Base-by-base conservation (phyloP, 2,113 vertebrate genomes). In the Bungarus multicinctus region DNA sequence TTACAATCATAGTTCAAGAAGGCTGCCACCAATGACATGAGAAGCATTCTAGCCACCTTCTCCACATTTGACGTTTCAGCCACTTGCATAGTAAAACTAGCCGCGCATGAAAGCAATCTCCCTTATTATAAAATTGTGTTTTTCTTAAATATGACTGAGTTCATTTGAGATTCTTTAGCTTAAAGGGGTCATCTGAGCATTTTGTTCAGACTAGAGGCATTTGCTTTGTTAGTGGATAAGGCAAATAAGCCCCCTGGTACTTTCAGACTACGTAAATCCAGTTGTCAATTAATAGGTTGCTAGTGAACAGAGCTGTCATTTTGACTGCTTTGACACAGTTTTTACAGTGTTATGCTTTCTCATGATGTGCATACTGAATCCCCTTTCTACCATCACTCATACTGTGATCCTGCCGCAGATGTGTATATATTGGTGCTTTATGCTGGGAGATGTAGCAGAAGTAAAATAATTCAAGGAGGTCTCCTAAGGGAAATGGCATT, bases 141-240 rank as follows among this genome's bases (percentile, higher is more conserved):
- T n/a, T 87, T 87, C 55, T 85, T 93, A 93, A 93, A 93, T 90
- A 87, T 90, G 92, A 87, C 81, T 87, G 54, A 94, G 93, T 69
- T 92, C 85, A 91, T 85, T 91, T 88, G 89, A 93, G 85, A 47
- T 91, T 91, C 86, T 92, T 94, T 58, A 92, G 91, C 53, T 94
- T 81, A 92, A 92, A 91, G 64, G 91, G 89, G 54, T 90, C 93
- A 91, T 47, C 87, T 93, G 91, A 94, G 34, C 91, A 86, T 89
- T 94, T 90, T 89, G 64, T 85, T 88, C 69, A 93, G 89, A 89
- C 64, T 85, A 45, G 87, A 93, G 91, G 92, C 86, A 89, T 89
- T 93, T 93, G 87, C 91, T 94, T 91, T 88, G 91, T 92, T 93
- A 86, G 91, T 93, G 93, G 93, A 91, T 94, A 86, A 92, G 89